phyloP scores from a whole-genome alignment of 2,888 invertebrate species.

The Coenonympha arcania region DNA sequence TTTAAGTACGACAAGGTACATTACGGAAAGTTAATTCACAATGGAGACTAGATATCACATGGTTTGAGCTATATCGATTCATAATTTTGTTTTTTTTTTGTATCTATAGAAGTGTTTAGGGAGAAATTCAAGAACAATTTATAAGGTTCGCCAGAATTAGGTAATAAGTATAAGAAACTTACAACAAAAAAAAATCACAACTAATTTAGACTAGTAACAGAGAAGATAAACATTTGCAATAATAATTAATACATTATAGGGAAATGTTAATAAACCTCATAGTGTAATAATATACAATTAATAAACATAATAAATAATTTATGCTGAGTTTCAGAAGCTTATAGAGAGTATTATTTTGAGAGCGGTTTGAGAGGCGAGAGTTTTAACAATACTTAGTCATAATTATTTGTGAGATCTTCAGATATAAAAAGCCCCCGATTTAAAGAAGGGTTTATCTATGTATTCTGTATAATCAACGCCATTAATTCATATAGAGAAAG shows the following conservation, averaged over 20 bases:
- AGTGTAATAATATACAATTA: not conserved
- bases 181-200: slow-evolving; percentile 26
- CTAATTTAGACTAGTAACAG: slow-evolving; percentile 14
- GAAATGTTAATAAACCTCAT: not conserved
- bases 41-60: slow-evolving; percentile 74
- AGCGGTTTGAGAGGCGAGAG: no score
- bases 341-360: no score
- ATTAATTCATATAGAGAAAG: no score
- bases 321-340: no score
- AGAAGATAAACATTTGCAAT: slow-evolving; percentile 4
- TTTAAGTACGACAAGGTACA: slow-evolving; percentile 17
- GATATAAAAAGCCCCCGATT: no score
- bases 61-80: slow-evolving; percentile 54
- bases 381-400: no score
- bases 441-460: no score
- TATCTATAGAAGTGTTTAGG: slow-evolving; percentile 13
- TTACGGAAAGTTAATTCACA: slow-evolving; percentile 41
- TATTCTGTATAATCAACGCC: no score
- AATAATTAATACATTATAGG: not conserved
- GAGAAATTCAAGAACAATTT: slow-evolving; percentile 32
- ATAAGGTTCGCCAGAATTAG: not conserved
- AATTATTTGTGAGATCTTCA: no score
- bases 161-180: no score
- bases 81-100: slow-evolving; percentile 21
- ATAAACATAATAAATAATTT: not conserved